phyloP scores from a whole-genome alignment of 2,113 vertebrate genomes.

The Panthera uncia region DNA sequence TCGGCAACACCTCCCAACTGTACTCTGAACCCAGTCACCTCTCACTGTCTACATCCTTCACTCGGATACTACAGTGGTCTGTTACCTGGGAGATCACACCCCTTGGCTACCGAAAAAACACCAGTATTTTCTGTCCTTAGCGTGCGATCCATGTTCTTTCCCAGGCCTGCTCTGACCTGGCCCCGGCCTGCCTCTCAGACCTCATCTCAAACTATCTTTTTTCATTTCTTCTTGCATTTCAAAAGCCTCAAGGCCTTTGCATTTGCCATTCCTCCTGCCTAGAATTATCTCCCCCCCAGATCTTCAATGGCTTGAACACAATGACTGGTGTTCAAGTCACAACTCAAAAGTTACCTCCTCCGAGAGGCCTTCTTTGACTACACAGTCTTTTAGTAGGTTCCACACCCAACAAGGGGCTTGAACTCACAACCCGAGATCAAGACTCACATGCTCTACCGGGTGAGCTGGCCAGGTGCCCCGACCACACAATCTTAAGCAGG shows the following conservation, averaged over 20 bases:
- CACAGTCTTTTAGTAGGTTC: not conserved
- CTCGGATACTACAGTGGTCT: not conserved
- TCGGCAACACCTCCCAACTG: not conserved
- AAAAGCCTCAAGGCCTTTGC: not conserved
- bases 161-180: not conserved
- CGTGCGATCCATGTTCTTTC: not conserved
- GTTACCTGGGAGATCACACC: not conserved
- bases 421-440: not conserved
- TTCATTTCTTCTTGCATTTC: not conserved
- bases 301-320: not conserved
- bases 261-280: not conserved
- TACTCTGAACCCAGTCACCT: not conserved
- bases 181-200: not conserved
- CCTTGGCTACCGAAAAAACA: not conserved
- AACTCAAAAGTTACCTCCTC: not conserved
- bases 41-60: rapidly evolving
- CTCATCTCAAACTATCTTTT: not conserved
- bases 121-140: not conserved
- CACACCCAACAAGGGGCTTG: not conserved
- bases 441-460: not conserved
- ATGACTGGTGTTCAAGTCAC: not conserved
- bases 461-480: not conserved
- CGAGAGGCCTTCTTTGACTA: not conserved
- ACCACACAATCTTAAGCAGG: not conserved
- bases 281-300: not conserved